Base-by-base conservation (phyloP, 2,888 invertebrate genomes). In the Eretmocerus hayati region DNA sequence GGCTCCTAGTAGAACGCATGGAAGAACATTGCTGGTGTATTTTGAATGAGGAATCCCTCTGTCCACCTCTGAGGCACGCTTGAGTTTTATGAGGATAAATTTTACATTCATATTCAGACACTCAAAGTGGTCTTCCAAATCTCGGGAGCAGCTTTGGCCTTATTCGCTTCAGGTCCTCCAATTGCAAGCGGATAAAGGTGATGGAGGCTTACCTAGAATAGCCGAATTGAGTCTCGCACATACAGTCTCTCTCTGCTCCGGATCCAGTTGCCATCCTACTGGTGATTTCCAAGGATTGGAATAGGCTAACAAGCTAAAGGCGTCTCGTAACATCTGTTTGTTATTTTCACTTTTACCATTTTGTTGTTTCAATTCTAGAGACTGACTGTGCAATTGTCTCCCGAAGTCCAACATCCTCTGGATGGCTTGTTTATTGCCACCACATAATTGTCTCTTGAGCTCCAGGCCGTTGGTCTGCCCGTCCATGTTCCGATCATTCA, bases 231-330 rank as follows among this genome's bases (percentile, higher is more conserved):
- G 84, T 66, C 92, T 89, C 65, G 91, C 90, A 78, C 93, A 94
- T 53, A 96, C 89, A 45, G 88, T 85, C 75, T 97, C 96, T 63
- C 97, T 81, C 67, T 94, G 89, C 60, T 87, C 81, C n/a, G 95
- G 89, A 73, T 93, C 87, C 63, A 97, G 78, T 74, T 95, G 93
- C 87, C 91, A 92, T 53, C 94, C 94, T 54, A 96, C 87, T 16
- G 95, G 95, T 74, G 94, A 94, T 67, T 85, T 86, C 93, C 93
- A 95, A 23, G 96, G 97, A 77, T 97, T 95, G 62, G 92, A 88
- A 75, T 97, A 97, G 41, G 96, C 96, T 68, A 97, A 78, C 69
- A 97, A 80, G 77, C 95, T 95, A 79, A 96, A 97, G 67, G 96
- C 96, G 75, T 96, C 91, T 88, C 94, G 77, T 51, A 96, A 78